Evolutionary conservation across 2,113 vertebrate genomes (phyloP).

Genomic region (Larimichthys polyactis): DNA sequence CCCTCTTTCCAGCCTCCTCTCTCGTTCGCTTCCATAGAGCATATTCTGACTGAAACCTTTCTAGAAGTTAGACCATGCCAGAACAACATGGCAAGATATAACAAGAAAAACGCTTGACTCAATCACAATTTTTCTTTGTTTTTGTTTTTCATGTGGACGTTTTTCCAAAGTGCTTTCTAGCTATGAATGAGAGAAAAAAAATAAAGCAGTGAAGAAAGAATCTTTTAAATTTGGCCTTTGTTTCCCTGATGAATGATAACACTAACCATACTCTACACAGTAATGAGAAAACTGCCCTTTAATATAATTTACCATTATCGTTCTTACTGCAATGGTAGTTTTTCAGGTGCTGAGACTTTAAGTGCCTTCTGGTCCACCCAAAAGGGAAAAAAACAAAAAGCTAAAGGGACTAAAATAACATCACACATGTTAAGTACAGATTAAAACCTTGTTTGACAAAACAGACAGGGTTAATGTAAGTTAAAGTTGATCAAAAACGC

Average conservation of each 20-base stretch:
- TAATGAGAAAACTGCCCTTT: slow-evolving; percentile 13
- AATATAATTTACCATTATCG: slow-evolving; percentile 9
- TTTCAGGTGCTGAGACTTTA: slow-evolving; percentile 26
- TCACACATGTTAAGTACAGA: slow-evolving; percentile 15
- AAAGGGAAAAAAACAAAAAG: not conserved
- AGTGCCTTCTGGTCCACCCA: not conserved
- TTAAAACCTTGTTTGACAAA: slow-evolving; percentile 11
- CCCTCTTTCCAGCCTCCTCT: slow-evolving; percentile 79
- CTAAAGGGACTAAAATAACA: slow-evolving; percentile 41
- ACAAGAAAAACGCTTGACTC: slow-evolving; percentile 43
- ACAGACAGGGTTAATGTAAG: slow-evolving; percentile 1
- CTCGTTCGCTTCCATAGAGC: slow-evolving; percentile 84
- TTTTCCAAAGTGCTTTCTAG: slow-evolving; percentile 5
- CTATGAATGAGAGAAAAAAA: no score
- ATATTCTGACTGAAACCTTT: slow-evolving; percentile 87
- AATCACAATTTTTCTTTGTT: slow-evolving; percentile 21
- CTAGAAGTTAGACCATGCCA: slow-evolving; percentile 44
- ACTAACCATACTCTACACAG: slow-evolving; percentile 3
- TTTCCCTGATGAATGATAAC: slow-evolving; percentile 10
- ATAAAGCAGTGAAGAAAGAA: not conserved
- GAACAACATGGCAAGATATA: slow-evolving; percentile 46
- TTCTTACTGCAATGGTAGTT: not conserved
- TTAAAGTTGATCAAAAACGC: slow-evolving; percentile 30
- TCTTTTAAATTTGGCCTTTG: slow-evolving; percentile 21
- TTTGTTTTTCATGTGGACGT: not conserved